Conservation (phyloP, 2,113 vertebrate genomes). For the rat (Rattus norvegicus) region DNA sequence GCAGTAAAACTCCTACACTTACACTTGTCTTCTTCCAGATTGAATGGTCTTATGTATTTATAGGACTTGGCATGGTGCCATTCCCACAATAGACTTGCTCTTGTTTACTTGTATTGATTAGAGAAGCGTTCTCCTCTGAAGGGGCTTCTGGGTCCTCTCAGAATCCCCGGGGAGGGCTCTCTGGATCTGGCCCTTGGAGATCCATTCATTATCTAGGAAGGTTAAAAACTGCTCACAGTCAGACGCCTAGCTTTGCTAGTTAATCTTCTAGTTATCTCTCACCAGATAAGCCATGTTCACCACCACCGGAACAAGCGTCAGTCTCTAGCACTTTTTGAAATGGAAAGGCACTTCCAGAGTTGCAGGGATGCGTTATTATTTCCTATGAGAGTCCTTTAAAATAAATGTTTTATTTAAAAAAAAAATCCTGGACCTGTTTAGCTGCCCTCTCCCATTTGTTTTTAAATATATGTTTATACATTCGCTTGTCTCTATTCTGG, state of each 20-base stretch:
- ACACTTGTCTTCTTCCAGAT: background rate
- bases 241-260: background rate
- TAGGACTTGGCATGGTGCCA: slow-evolving; percentile 55
- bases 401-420: background rate
- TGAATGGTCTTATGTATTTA: slow-evolving; percentile 35
- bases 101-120: slow-evolving; percentile 67
- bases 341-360: background rate
- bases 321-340: slow-evolving; percentile 10
- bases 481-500: background rate
- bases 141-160: slow-evolving; percentile 55
- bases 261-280: background rate
- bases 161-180: background rate
- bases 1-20: slow-evolving; percentile 23
- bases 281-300: background rate
- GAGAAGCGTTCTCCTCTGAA: slow-evolving; percentile 32
- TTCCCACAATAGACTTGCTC: background rate
- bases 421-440: background rate
- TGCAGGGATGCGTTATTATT: background rate
- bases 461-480: background rate
- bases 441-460: background rate
- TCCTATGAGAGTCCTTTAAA: slow-evolving; percentile 17
- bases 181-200: slow-evolving; percentile 38
- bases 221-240: background rate
- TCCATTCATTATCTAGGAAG: slow-evolving; percentile 27
- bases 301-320: accelerated